Base-by-base conservation (phyloP, 2,888 invertebrate species). In the Camponotus fellah region DNA sequence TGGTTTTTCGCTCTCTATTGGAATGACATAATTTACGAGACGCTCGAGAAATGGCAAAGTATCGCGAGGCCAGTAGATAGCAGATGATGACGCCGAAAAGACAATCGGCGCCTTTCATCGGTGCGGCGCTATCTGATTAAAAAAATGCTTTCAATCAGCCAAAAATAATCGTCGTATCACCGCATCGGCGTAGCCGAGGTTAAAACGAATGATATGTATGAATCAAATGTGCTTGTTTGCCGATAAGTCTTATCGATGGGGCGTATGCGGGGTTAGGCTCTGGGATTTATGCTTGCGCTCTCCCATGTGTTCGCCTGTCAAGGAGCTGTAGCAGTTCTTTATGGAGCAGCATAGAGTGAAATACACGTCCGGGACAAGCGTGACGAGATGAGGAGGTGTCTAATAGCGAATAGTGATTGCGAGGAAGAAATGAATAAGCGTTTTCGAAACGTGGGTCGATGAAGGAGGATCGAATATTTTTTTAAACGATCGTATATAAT, bases 201-300 rank as follows among this genome's bases (percentile, higher is more conserved):
- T 72, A 72, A 37, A 60, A 26, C 72, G 60, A 21, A 21, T n/a
- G 79, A 80, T 71, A 80, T 37, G 79, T 66, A 66, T 66, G 26
- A 76, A 68, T 79, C 37, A 34, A 43, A 71, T 17, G 46, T 49
- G 60, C 26, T 60, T 37, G 60, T 49, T 71, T 49, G n/a, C 40
- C 69, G 79, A 80, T 80, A 80, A 79, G 71, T 80, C 46, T 80
- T 80, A 80, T 80, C 79, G 72, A 80, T 62, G 72, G 79, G 79
- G 79, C 79, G 79, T 80, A 71, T 72, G 46, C 46, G 46, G 37
- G 46, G 46, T 80, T 71, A 37, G 26, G 46, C 60, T 60, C 26
- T 46, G 12, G 17, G 56, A 53, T 53, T 53, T 53, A n/a, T n/a
- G 34, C 21, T 62, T 46, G 34, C 46, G 69, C 43, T 69, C 43